Evolutionary conservation across 2,888 invertebrate species (phyloP), one percentile per base, ranked within the genome.

Genomic region (Neocrepidodera transversa): DNA sequence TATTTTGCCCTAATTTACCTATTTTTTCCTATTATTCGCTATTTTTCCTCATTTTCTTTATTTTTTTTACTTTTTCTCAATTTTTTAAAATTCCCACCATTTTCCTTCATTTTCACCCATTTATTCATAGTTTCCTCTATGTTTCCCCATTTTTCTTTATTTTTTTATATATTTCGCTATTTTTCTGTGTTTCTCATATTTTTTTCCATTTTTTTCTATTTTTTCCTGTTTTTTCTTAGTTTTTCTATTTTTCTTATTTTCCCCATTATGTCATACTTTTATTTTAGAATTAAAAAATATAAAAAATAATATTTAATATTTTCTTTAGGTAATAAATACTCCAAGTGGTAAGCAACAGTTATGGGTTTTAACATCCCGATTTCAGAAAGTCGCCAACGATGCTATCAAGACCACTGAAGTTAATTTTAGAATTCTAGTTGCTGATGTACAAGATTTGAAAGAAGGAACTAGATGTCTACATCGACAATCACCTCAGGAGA

Each of bases 381-480:
- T 86, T 74, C 90, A 92, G 76, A 87, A 87, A 80, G 81, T 87
- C 2, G 84, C 86, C 73, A 81, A 84, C 0, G 87, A 85, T 2
- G 83, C 83, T 0, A 67, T 87, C 3, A 81, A 78, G 42, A 70
- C 83, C 0, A 78, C 80, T 13, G 85, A 85, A 66, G 77, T 86
- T 0, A 92, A 92, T 76, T 91, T 85, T 72, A 84, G 91, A 68
- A 87, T 92, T 58, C 85, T 87, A 65, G 88, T 87, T 0, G 87
- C 84, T 38, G 84, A 82, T 67, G 79, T 85, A 10, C 79, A 84
- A 0, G 82, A 81, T 18, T 73, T 88, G 23, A 72, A 86, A 14
- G 79, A 79, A 4, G 83, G 85, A 13, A 86, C 85, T 0, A 88
- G 71, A 66, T 65, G 48, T 80, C 69, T 78, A 64, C 61, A n/a